Evolutionary conservation across 1,140 invertebrate genomes (phyloP).

Genomic region (Cotesia chilonis): DNA sequence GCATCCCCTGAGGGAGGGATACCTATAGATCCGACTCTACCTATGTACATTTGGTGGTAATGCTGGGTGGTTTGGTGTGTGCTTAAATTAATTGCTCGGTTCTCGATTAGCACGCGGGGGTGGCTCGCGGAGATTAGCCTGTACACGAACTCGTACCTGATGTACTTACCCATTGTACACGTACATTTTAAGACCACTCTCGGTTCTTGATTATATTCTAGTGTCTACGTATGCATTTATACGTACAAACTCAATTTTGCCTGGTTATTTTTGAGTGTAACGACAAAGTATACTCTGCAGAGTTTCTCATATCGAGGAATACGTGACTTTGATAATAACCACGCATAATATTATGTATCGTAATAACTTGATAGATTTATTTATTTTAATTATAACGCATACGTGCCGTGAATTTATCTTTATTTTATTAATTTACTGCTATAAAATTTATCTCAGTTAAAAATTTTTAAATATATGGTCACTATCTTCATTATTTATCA

Average conservation of each 20-base stretch:
- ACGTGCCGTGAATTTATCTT: not conserved
- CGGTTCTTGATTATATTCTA: constrained; percentile 10
- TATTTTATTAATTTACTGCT: constrained; percentile 5
- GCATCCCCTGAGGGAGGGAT: not conserved
- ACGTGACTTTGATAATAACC: constrained; percentile 25
- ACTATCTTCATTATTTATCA: too few relatives aligned
- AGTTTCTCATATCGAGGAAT: constrained; percentile 17
- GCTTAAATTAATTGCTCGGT: constrained; percentile 55
- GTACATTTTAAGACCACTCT: constrained; percentile 9
- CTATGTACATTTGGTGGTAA: constrained; percentile 9
- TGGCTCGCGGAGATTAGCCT: constrained; percentile 48
- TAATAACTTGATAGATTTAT: constrained; percentile 23
- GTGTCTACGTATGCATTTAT: constrained; percentile 5
- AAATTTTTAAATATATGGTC: too few relatives aligned
- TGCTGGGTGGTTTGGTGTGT: constrained; percentile 40
- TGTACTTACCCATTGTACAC: constrained; percentile 13
- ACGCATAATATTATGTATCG: constrained; percentile 1
- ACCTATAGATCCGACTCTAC: not conserved
- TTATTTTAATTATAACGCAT: constrained; percentile 14
- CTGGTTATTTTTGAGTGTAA: not conserved
- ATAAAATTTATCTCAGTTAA: too few relatives aligned
- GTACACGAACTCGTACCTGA: constrained; percentile 37
- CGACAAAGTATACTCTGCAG: constrained; percentile 10
- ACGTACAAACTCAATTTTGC: not conserved
- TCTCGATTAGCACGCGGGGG: constrained; percentile 51